Evolutionary conservation across 2,113 vertebrate species (phyloP).

Genomic region (Tyrannus savana): DNA sequence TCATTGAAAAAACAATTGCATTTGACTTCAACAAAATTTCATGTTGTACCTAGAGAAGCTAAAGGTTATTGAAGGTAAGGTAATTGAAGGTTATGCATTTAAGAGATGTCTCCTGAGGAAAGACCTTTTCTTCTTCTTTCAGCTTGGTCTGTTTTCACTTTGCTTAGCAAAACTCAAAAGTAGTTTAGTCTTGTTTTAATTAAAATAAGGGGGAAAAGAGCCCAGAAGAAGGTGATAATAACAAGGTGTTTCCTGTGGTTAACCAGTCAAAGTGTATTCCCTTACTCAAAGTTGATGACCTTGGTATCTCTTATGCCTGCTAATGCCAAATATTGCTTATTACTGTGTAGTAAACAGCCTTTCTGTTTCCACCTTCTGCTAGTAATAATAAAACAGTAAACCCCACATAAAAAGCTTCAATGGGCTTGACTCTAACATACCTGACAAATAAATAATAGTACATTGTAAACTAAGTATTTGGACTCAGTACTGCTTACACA

Average conservation of each 20-base stretch:
- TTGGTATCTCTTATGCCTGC: neutral
- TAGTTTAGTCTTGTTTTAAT: neutral
- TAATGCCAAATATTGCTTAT: neutral
- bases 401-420: neutral
- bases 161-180: neutral
- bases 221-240: neutral
- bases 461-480: neutral
- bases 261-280: neutral
- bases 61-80: neutral
- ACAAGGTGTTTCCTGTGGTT: neutral
- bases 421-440: neutral
- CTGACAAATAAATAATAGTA: neutral
- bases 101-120: neutral
- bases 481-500: neutral
- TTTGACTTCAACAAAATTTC: neutral
- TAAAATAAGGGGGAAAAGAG: neutral
- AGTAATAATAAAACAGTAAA: neutral
- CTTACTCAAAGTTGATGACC: neutral
- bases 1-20: neutral
- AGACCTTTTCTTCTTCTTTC: neutral
- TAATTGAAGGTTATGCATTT: neutral
- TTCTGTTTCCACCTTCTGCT: neutral
- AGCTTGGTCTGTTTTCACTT: neutral
- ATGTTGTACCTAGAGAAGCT: neutral
- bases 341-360: neutral